Percentiles rank a stretch among this genome's conserved stretches.
Evolutionary conservation across 2,797 vertebrate species (phyloP).

Genomic region (Masticophis lateralis): DNA sequence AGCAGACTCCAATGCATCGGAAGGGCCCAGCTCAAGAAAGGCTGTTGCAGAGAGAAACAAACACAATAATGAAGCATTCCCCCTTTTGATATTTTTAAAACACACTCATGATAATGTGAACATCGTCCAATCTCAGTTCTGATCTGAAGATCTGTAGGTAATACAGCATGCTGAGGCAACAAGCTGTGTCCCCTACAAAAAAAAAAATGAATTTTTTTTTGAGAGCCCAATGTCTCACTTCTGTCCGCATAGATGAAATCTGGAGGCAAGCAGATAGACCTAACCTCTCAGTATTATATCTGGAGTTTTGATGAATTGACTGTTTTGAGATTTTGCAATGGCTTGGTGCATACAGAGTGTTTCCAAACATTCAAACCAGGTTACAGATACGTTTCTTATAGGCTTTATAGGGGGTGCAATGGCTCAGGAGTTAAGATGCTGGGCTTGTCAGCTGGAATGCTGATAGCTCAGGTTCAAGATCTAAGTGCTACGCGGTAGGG

Average conservation of each 20-base stretch:
- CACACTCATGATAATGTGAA: background rate
- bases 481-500: background rate
- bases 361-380: background rate
- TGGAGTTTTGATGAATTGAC: background rate
- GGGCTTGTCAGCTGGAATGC: background rate
- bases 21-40: background rate
- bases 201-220: background rate
- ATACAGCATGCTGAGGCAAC: background rate
- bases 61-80: background rate
- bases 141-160: background rate
- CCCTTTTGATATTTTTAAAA: slow-evolving; percentile 1
- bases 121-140: background rate
- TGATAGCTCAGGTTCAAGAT: background rate
- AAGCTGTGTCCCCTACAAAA: background rate
- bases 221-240: background rate
- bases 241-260: background rate
- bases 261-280: background rate
- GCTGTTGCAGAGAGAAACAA: background rate
- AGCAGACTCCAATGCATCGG: background rate
- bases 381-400: background rate
- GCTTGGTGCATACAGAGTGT: background rate
- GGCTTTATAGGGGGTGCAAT: background rate
- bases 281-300: background rate
- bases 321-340: background rate
- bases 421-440: background rate